These are phyloP conservation scores for Eriosoma lanigerum DNA, from an alignment of 1,140 invertebrate species.

Conservation along the genomic window DNA sequence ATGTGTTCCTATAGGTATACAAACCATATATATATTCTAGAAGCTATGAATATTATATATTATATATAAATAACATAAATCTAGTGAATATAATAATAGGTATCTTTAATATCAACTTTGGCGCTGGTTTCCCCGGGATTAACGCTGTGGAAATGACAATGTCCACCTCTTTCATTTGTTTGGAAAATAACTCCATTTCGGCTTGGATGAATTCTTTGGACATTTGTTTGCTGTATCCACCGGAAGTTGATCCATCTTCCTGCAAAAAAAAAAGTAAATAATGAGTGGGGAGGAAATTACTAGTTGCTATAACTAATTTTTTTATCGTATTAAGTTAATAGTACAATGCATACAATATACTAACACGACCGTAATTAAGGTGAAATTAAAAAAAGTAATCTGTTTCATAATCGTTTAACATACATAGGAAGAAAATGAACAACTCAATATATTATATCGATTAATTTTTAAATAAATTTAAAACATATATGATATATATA, in stretches of 20 bases:
- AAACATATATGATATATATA: too few species aligned
- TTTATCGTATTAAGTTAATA: too few species aligned
- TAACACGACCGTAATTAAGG: too few species aligned
- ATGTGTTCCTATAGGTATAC: slow-evolving; percentile 80
- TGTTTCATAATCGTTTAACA: too few species aligned
- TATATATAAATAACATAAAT: background rate
- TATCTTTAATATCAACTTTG: slow-evolving; percentile 76
- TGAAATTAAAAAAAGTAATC: too few species aligned
- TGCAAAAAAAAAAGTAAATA: slow-evolving; percentile 58
- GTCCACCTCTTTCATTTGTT: slow-evolving; percentile 78
- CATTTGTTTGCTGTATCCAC: slow-evolving; percentile 91
- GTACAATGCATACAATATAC: too few species aligned
- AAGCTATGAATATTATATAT: background rate
- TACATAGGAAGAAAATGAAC: too few species aligned
- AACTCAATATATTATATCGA: too few species aligned
- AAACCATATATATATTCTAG: slow-evolving; percentile 43
- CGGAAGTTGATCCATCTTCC: slow-evolving; percentile 81
- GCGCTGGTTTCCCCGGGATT: slow-evolving; percentile 86
- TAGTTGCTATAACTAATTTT: too few species aligned
- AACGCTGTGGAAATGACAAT: slow-evolving; percentile 85
- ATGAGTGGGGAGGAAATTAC: too few species aligned
- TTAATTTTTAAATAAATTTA: too few species aligned
- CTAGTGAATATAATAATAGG: background rate
- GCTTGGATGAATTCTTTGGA: slow-evolving; percentile 84
- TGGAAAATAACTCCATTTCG: slow-evolving; percentile 82